Base-by-base conservation (phyloP, 1,140 invertebrate species). In the Harlomillsia oculata region DNA sequence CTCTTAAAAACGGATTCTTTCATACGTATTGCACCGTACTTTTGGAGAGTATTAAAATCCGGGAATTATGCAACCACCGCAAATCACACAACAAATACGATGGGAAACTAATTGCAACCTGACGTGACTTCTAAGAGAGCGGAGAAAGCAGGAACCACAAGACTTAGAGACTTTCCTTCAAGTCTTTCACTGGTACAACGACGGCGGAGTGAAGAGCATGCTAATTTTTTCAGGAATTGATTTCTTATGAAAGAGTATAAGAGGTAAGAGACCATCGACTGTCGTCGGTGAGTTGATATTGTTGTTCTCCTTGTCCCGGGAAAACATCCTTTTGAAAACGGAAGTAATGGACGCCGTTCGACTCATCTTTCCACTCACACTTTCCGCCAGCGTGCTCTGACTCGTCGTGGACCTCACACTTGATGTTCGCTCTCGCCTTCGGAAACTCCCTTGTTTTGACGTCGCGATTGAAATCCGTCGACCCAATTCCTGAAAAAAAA, bases 301-400 rank as follows among this genome's bases (percentile, higher is more conserved):
- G 32, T 39, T 37, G 21, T 43, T 53, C 29, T 48, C 52, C 34
- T 40, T 26, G n/a, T 87, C 85, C 39, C 81, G 79, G 39, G 80
- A 84, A 60, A 89, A 84, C 37, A 89, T 70, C 63, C 82, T 74
- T 56, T 82, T 84, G 1, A 89, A 68, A 60, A 85, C 81, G 11
- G 79, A 85, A 0, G 84, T 84, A 8, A 87, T 83, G 0, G 83
- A 82, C 6, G 77, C 74, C 25, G 68, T 56, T 40, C 66, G 36
- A 49, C 67, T 75, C 67, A 77, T 70, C 13, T 74, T 76, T 54
- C 74, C 54, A 65, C 66, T 50, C 67, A 74, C 44, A 70, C 74
- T 49, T 20, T 59, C 66, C 20, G 63, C 63, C 18, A 67, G 20
- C 41, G 63, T 63, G 28, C 67, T 66, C 18, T 64, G 64, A 39